These are phyloP conservation scores for Mus caroli DNA, from an alignment of 2,797 vertebrate species.

Conservation along the genomic window DNA sequence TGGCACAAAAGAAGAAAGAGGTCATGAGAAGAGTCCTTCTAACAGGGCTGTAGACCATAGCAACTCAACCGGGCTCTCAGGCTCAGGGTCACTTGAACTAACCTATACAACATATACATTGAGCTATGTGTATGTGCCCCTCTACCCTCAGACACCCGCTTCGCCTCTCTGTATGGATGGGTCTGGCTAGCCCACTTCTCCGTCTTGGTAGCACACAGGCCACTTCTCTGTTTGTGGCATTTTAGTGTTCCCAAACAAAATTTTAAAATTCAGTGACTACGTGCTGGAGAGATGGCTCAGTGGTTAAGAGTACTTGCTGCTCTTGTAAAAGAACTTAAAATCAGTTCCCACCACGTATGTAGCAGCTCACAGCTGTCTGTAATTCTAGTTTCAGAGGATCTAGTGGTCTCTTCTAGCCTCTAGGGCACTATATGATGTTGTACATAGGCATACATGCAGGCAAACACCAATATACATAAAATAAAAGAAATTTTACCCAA, in stretches of 20 bases:
- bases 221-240: background rate
- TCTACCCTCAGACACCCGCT: background rate
- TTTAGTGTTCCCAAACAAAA: background rate
- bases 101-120: background rate
- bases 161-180: accelerated
- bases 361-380: background rate
- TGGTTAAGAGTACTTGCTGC: background rate
- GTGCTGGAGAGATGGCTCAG: background rate
- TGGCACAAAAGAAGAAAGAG: background rate
- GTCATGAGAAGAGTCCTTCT: background rate
- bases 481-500: background rate
- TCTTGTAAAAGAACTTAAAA: background rate
- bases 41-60: background rate
- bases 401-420: background rate
- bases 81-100: background rate
- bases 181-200: background rate
- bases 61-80: background rate
- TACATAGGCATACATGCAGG: background rate
- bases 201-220: background rate
- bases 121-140: background rate
- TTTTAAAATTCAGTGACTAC: constrained; percentile 6
- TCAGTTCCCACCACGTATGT: background rate
- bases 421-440: background rate
- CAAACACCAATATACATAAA: background rate
- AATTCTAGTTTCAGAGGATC: background rate